phyloP scores from a whole-genome alignment of 2,113 vertebrate genomes.

The Ctenodactylus gundi region DNA sequence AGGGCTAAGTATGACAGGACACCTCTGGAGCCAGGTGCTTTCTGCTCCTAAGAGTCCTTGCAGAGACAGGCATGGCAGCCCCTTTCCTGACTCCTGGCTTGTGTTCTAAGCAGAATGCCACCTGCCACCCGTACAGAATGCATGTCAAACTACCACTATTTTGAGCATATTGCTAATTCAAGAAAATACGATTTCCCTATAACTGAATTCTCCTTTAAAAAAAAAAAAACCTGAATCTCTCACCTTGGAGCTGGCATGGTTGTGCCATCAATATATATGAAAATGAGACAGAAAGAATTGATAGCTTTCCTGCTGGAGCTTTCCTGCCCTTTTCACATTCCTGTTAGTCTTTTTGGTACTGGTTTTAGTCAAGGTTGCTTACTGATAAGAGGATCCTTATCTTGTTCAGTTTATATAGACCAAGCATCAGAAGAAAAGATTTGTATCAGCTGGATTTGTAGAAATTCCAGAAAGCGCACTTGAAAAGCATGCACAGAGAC shows the following conservation, averaged over 20 bases:
- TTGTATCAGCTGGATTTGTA: background rate
- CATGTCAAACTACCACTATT: background rate
- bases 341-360: background rate
- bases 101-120: background rate
- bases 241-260: background rate
- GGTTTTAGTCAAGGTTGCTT: background rate
- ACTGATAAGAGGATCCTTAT: background rate
- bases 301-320: background rate
- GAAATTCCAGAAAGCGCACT: background rate
- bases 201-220: background rate
- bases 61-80: background rate
- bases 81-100: background rate
- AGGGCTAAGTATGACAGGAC: too few species aligned
- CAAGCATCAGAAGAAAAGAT: background rate
- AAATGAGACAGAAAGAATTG: background rate
- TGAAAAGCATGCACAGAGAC: too few species aligned
- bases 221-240: background rate
- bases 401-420: background rate
- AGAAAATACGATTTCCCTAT: background rate
- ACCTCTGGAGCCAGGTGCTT: background rate
- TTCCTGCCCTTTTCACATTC: background rate
- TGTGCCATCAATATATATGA: background rate
- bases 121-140: background rate
- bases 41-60: background rate
- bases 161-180: background rate